A percentile compares a stretch with the other conserved stretches of the same genome.
Conservation (phyloP, 2,888 invertebrate species). For the Drosophila anceps region DNA sequence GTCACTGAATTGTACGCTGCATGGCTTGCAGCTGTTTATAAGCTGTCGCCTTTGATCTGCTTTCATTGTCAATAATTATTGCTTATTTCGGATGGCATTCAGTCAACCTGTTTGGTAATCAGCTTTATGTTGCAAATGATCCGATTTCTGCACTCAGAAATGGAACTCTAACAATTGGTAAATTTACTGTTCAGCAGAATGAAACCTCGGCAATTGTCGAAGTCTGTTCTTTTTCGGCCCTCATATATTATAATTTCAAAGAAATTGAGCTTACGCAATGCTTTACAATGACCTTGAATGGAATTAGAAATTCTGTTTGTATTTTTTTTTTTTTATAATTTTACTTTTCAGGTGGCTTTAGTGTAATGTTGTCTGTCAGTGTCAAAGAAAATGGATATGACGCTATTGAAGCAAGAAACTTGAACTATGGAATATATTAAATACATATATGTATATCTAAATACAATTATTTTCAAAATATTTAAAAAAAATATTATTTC, state of each 20-base stretch:
- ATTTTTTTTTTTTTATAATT: neutral
- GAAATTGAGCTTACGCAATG: neutral
- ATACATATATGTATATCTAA: too few species aligned
- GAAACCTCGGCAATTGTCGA: neutral
- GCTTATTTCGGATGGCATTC: conserved; percentile 26
- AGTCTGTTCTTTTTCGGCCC: neutral
- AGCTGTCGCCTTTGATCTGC: conserved; percentile 14
- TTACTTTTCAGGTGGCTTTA: too few species aligned
- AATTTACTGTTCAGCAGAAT: neutral
- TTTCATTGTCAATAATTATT: conserved; percentile 11
- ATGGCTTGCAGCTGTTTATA: conserved; percentile 5
- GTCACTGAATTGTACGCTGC: neutral
- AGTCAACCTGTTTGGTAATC: conserved; percentile 29
- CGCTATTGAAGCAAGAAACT: too few species aligned
- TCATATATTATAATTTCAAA: neutral
- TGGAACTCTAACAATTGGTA: neutral
- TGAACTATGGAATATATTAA: too few species aligned
- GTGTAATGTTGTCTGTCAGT: too few species aligned
- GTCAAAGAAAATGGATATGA: too few species aligned
- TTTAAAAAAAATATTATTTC: too few species aligned
- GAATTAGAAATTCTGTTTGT: neutral
- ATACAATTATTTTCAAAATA: too few species aligned
- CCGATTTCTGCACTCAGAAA: neutral
- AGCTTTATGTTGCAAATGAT: neutral
- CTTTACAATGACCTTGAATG: neutral